Percentiles rank a stretch among this genome's conserved stretches.
phyloP scores from a whole-genome alignment of 2,797 vertebrate species.

The Jordanella pulchra region DNA sequence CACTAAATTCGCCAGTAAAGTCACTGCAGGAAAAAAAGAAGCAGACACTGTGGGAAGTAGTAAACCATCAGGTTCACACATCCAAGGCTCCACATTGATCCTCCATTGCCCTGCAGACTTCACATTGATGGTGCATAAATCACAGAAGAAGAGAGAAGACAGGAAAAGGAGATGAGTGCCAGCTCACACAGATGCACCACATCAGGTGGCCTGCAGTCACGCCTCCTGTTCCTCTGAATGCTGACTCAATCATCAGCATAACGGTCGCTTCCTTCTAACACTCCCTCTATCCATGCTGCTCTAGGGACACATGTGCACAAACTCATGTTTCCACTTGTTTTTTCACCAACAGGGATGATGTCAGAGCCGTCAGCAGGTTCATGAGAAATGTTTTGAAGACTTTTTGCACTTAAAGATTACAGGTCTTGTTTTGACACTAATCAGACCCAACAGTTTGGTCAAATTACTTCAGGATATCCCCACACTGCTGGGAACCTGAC shows the following conservation, averaged over 20 bases:
- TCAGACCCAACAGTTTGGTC: background rate
- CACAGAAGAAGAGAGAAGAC: slow-evolving; percentile 19
- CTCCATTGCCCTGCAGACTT: slow-evolving; percentile 2
- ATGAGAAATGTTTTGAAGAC: background rate
- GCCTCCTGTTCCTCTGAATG: slow-evolving; percentile 27
- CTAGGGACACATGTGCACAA: slow-evolving; percentile 4
- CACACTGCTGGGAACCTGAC: background rate
- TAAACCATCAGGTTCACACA: slow-evolving; percentile 29
- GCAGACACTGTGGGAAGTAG: slow-evolving; percentile 18
- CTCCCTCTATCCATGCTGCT: slow-evolving; percentile 8
- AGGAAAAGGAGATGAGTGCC: slow-evolving; percentile 22
- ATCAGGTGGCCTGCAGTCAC: slow-evolving; percentile 8
- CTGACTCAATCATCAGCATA: slow-evolving; percentile 47
- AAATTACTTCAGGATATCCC: background rate
- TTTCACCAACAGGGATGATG: background rate
- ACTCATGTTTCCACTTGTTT: background rate
- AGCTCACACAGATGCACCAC: background rate
- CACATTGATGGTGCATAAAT: slow-evolving; percentile 30
- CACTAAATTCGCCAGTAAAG: background rate
- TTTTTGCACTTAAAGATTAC: background rate
- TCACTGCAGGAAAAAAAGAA: background rate
- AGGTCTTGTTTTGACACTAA: background rate
- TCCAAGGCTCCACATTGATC: slow-evolving; percentile 4
- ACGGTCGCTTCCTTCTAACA: slow-evolving; percentile 35
- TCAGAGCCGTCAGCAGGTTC: background rate